A percentile compares a stretch with the other conserved stretches of the same genome.
phyloP scores from a whole-genome alignment of 2,113 vertebrate species.

The Dipodomys spectabilis region DNA sequence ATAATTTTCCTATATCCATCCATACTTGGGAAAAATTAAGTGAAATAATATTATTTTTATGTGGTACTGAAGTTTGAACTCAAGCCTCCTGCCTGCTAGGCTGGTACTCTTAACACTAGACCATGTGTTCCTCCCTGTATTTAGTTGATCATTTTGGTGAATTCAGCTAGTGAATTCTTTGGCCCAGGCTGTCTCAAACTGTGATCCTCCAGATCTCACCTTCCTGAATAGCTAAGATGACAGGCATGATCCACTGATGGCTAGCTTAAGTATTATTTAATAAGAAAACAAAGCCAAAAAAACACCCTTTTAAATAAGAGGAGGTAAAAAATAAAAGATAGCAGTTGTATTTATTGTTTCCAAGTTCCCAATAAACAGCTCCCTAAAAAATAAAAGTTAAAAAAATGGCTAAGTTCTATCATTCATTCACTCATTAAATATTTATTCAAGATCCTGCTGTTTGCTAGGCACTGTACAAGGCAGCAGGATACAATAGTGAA shows the following conservation, averaged over 20 bases:
- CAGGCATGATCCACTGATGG: neutral
- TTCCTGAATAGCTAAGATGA: too few relatives aligned
- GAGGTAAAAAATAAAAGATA: neutral
- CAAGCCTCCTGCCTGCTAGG: too few relatives aligned
- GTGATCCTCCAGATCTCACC: too few relatives aligned
- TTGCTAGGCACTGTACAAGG: neutral
- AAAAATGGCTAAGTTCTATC: neutral
- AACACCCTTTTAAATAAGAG: neutral
- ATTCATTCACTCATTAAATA: neutral
- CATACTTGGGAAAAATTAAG: neutral
- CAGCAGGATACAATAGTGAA: neutral
- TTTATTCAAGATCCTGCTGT: neutral
- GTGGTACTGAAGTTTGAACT: too few relatives aligned
- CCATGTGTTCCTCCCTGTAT: too few relatives aligned
- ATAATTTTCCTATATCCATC: neutral
- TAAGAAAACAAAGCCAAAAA: slow-evolving; percentile 31
- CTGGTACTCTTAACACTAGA: too few relatives aligned
- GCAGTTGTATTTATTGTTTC: neutral
- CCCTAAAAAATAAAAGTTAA: slow-evolving; percentile 19
- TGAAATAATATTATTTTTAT: too few relatives aligned
- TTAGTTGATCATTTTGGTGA: too few relatives aligned
- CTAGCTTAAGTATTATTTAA: neutral
- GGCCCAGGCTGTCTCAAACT: too few relatives aligned
- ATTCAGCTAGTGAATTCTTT: too few relatives aligned
- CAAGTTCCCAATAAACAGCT: neutral